Evolutionary conservation across 2,797 vertebrate species (phyloP).

Genomic region (Gymnodraco acuticeps): DNA sequence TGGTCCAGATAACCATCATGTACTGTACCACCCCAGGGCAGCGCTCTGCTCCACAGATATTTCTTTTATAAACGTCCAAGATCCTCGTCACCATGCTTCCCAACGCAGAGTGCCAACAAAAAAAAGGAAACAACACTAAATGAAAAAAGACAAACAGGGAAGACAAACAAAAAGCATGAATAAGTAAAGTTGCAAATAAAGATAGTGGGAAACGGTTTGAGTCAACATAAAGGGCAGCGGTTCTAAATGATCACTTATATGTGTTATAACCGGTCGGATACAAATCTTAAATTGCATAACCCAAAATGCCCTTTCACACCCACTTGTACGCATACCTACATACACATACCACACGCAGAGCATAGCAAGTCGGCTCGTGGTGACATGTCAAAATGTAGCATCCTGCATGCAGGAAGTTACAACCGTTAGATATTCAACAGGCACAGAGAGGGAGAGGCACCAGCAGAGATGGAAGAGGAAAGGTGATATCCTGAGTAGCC

Average conservation of each 20-base stretch:
- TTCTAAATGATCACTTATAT: background rate
- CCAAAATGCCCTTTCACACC: constrained; percentile 10
- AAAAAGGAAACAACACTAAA: constrained; percentile 29
- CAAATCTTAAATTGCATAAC: background rate
- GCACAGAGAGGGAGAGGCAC: constrained; percentile 5
- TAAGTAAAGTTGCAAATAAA: constrained; percentile 24
- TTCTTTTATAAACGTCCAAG: constrained; percentile 71
- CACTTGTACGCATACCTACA: constrained; percentile 17
- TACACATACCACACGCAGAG: constrained; percentile 24
- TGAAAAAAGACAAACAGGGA: background rate
- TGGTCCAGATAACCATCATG: constrained; percentile 79
- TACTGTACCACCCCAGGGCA: constrained; percentile 67
- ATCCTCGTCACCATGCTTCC: constrained; percentile 25
- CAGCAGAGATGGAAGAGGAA: constrained; percentile 27
- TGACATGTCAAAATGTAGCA: constrained; percentile 79
- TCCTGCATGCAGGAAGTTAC: constrained; percentile 69
- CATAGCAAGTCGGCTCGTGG: constrained; percentile 68
- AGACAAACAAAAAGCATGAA: constrained; percentile 34
- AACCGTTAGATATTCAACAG: constrained; percentile 56
- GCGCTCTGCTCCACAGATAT: constrained; percentile 63
- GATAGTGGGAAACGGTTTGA: background rate
- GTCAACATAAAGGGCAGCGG: constrained; percentile 5
- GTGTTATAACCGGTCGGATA: constrained; percentile 4
- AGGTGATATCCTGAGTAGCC: constrained; percentile 66
- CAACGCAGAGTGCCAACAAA: constrained; percentile 7